phyloP scores from a whole-genome alignment of 2,888 invertebrate species.

The Brachylomia viminalis region DNA sequence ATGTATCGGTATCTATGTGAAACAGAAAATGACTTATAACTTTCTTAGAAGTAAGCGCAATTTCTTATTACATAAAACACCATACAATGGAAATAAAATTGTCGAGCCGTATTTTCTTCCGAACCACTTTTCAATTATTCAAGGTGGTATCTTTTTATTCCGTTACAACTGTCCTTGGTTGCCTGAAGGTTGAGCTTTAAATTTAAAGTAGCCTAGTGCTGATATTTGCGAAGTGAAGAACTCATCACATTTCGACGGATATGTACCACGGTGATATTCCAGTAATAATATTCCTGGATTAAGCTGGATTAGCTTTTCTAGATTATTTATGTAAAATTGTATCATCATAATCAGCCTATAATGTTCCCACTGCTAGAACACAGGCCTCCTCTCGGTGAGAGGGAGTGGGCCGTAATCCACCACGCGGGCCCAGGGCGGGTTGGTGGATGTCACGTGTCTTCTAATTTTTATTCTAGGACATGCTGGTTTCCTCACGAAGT shows the following conservation, averaged over 20 bases:
- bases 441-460: too few species aligned
- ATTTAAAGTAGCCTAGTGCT: slow-evolving; percentile 12
- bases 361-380: too few species aligned
- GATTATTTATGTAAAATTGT: too few species aligned
- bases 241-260: not conserved
- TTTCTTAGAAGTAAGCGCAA: slow-evolving; percentile 8
- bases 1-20: not conserved
- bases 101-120: slow-evolving; percentile 33
- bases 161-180: slow-evolving; percentile 47
- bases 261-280: not conserved
- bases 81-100: slow-evolving; percentile 31
- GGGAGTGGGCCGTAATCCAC: too few species aligned
- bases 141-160: slow-evolving; percentile 47
- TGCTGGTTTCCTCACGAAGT: too few species aligned
- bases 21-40: slow-evolving; percentile 4
- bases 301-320: too few species aligned
- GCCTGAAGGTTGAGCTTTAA: slow-evolving; percentile 41
- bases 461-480: too few species aligned
- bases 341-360: too few species aligned
- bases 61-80: slow-evolving; percentile 22
- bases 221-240: slow-evolving; percentile 27
- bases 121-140: slow-evolving; percentile 60
- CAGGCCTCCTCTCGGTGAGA: too few species aligned
- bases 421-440: too few species aligned
- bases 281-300: too few species aligned